Evolutionary conservation across 2,888 invertebrate genomes (phyloP).

Genomic region (Cephus nigrinus): DNA sequence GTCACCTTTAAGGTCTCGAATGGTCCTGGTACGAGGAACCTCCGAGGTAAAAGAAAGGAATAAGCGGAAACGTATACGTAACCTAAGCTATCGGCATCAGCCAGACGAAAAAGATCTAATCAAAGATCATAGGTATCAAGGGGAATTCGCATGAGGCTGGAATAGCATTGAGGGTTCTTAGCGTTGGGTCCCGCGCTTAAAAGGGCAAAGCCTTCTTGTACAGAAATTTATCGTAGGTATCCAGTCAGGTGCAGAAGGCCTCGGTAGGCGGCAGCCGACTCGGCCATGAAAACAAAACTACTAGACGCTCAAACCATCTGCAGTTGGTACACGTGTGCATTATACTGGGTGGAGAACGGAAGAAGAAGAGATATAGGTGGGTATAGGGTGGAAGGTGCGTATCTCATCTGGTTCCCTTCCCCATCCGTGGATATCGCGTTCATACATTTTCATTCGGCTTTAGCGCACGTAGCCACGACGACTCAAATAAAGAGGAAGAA

Average conservation of each 20-base stretch:
- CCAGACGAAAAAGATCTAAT: not conserved
- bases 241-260: conserved; percentile 17
- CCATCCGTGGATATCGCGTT: conserved; percentile 10
- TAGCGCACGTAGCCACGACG: not conserved
- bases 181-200: not conserved
- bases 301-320: conserved; percentile 15
- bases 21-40: not conserved
- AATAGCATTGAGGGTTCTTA: not conserved
- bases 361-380: conserved; percentile 7
- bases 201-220: conserved; percentile 17
- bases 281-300: not conserved
- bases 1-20: not conserved
- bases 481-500: conserved; percentile 12
- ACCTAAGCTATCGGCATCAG: not conserved
- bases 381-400: not conserved
- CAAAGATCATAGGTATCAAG: not conserved
- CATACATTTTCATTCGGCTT: conserved; percentile 17
- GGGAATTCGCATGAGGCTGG: not conserved
- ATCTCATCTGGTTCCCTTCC: conserved; percentile 6
- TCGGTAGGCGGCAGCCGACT: conserved; percentile 1
- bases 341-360: conserved; percentile 25
- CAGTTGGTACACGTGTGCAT: conserved; percentile 43
- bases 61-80: not conserved
- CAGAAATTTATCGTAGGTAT: conserved; percentile 18
- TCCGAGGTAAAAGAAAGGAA: no score